phyloP scores from a whole-genome alignment of 2,888 invertebrate genomes.

The Catocala sponsa region DNA sequence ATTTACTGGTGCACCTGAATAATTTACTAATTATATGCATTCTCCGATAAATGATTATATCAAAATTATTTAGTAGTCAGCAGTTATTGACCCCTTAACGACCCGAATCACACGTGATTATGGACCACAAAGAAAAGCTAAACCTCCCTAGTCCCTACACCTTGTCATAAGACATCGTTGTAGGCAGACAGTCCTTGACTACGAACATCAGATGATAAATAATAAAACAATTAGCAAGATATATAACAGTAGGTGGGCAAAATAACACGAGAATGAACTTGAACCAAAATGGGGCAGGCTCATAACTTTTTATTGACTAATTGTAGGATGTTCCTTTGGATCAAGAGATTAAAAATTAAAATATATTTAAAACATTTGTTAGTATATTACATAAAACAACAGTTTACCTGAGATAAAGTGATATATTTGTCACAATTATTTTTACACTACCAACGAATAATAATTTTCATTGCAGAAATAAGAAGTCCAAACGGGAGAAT shows the following conservation, averaged over 20 bases:
- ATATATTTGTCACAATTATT: conserved; percentile 87
- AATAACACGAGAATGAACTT: conserved; percentile 75
- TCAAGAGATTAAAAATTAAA: conserved; percentile 27
- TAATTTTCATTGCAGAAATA: conserved; percentile 83
- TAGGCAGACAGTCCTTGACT: conserved; percentile 6
- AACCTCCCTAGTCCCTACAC: conserved; percentile 38
- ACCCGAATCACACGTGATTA: conserved; percentile 84
- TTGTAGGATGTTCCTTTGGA: conserved; percentile 45
- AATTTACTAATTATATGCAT: conserved; percentile 20
- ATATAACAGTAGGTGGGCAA: conserved; percentile 54
- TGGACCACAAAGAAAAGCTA: conserved; percentile 69
- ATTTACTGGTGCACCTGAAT: neutral
- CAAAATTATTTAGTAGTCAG: conserved; percentile 65
- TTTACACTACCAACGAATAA: conserved; percentile 86
- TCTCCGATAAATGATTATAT: conserved; percentile 21
- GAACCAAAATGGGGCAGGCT: conserved; percentile 78
- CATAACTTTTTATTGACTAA: conserved; percentile 56
- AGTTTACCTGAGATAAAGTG: conserved; percentile 80
- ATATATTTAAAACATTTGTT: conserved; percentile 24
- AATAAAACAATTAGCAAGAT: conserved; percentile 12
- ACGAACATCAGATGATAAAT: conserved; percentile 2
- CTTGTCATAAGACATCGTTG: conserved; percentile 17
- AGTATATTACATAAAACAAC: conserved; percentile 63
- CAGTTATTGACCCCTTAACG: conserved; percentile 86
- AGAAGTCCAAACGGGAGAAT: conserved; percentile 61